Conservation (phyloP, 2,113 vertebrate genomes). For the Capricornis sumatraensis region DNA sequence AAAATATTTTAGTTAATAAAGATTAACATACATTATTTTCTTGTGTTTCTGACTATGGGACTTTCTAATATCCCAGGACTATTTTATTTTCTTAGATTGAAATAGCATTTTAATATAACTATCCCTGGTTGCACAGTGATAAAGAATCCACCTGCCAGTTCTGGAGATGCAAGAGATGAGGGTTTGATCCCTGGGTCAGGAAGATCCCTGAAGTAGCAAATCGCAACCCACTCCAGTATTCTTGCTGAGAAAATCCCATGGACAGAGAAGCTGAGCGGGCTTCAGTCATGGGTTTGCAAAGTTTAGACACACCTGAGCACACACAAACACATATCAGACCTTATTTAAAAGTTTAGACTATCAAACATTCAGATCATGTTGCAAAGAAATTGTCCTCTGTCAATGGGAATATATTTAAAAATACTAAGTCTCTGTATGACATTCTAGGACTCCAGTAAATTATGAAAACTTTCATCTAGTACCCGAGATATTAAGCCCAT, state of each 20-base stretch:
- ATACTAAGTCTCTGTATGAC: background rate
- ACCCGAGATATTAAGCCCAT: background rate
- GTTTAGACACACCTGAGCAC: background rate
- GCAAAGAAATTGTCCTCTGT: conserved; percentile 5
- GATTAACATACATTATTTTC: background rate
- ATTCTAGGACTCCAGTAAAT: background rate
- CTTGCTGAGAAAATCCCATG: background rate
- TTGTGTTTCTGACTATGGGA: background rate
- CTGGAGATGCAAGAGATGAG: background rate
- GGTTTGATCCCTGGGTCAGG: background rate
- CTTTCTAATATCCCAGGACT: background rate
- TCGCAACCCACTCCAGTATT: background rate
- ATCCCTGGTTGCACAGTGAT: background rate
- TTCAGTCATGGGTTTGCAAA: background rate
- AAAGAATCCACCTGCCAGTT: background rate
- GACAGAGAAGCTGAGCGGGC: background rate
- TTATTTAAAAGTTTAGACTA: background rate
- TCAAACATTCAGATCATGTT: background rate
- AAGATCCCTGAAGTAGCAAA: background rate
- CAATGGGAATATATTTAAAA: background rate
- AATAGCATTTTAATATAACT: background rate
- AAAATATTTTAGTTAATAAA: background rate
- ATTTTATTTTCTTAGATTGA: background rate
- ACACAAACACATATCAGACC: background rate
- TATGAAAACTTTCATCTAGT: background rate